Percentiles rank a stretch among this genome's conserved stretches.
Conservation (phyloP, 2,888 invertebrate species). For the Drosophila meridiana region DNA sequence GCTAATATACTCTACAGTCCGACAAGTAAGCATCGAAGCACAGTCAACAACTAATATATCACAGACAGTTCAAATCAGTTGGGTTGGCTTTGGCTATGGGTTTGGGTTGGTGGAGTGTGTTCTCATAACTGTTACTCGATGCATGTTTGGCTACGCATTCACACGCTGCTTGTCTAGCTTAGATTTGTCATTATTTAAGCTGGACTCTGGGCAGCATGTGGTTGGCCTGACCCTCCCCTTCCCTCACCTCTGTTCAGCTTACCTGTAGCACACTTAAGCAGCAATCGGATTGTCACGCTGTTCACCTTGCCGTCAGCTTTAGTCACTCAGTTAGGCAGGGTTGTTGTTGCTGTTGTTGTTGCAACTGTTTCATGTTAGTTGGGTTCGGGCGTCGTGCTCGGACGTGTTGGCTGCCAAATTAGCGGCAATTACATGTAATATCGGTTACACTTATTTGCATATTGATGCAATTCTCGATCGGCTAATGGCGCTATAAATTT, state of each 20-base stretch:
- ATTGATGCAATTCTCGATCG: conserved; percentile 77
- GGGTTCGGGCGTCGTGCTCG: conserved; percentile 66
- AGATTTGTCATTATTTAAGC: conserved; percentile 66
- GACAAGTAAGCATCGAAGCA: background rate
- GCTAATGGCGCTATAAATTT: conserved; percentile 80
- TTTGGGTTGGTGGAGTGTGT: conserved; percentile 2
- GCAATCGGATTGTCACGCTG: conserved; percentile 72
- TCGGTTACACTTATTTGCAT: conserved; percentile 80
- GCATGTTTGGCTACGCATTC: conserved; percentile 65
- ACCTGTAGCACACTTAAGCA: background rate
- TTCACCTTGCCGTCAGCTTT: conserved; percentile 78
- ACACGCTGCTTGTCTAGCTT: conserved; percentile 70
- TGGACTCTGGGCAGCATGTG: conserved; percentile 30
- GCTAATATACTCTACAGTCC: background rate
- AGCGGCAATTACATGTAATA: conserved; percentile 83
- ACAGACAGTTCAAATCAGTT: conserved; percentile 22
- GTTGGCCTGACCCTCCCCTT: background rate
- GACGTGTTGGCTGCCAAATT: conserved; percentile 82
- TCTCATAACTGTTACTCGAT: conserved; percentile 19
- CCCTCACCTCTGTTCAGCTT: no score
- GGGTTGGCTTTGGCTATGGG: background rate
- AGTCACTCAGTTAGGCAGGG: conserved; percentile 72
- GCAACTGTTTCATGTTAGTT: conserved; percentile 68
- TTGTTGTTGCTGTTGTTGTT: conserved; percentile 27
- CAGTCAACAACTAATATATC: conserved; percentile 12